These are phyloP conservation scores for Onychostoma macrolepis DNA, from an alignment of 2,113 vertebrate genomes.

Conservation along the genomic window DNA sequence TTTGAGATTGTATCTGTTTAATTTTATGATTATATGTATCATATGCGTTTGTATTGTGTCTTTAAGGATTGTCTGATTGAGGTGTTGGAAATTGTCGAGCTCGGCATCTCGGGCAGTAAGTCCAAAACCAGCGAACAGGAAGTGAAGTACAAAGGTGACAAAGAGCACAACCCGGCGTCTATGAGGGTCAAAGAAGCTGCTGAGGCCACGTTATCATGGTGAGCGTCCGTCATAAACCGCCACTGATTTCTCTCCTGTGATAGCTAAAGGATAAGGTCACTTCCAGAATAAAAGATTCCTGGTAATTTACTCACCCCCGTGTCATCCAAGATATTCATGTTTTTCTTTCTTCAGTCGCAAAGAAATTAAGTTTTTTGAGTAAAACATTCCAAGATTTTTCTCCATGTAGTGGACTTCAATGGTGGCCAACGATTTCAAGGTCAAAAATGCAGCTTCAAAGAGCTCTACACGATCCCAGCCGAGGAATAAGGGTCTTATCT, in stretches of 20 bases:
- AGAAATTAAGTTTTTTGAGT: too few relatives aligned
- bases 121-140: slow-evolving; percentile 87
- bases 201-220: slow-evolving; percentile 92
- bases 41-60: neutral
- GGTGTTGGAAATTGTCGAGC: slow-evolving; percentile 91
- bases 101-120: slow-evolving; percentile 93
- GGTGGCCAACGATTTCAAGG: too few relatives aligned
- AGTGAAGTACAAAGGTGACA: slow-evolving; percentile 88
- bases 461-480: too few relatives aligned
- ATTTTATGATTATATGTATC: neutral
- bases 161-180: slow-evolving; percentile 91
- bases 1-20: neutral
- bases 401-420: too few relatives aligned
- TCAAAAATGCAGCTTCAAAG: too few relatives aligned
- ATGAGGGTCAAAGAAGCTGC: slow-evolving; percentile 96
- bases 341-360: too few relatives aligned
- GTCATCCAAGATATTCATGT: too few relatives aligned
- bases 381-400: too few relatives aligned
- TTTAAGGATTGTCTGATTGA: slow-evolving; percentile 90
- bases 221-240: slow-evolving; percentile 49
- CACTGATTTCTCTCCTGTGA: neutral
- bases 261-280: neutral
- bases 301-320: too few relatives aligned
- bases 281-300: too few relatives aligned
- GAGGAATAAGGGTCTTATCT: too few relatives aligned